Conservation (phyloP, 2,113 vertebrate genomes). For the Gila orcuttii region DNA sequence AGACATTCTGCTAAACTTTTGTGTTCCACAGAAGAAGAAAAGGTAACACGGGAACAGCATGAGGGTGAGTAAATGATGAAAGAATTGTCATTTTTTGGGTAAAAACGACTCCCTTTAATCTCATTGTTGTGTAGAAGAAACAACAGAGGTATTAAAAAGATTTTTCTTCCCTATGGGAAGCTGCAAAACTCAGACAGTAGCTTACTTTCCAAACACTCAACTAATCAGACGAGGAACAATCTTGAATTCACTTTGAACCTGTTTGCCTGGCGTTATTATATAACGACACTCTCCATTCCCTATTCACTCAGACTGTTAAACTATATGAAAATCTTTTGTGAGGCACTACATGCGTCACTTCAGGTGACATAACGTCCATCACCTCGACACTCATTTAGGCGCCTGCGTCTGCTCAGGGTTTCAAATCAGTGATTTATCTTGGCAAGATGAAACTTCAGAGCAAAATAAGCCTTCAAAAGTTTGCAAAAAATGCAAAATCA, state of each 20-base stretch:
- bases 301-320: slow-evolving; percentile 27
- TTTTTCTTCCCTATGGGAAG: background rate
- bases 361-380: slow-evolving; percentile 27
- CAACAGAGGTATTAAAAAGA: background rate
- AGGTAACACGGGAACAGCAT: background rate
- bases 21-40: background rate
- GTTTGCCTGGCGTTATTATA: background rate
- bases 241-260: background rate
- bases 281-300: background rate
- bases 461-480: slow-evolving; percentile 28
- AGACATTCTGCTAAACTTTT: background rate
- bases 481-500: background rate
- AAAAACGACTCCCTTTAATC: background rate
- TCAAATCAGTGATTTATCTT: slow-evolving; percentile 1
- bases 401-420: background rate
- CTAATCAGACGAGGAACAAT: slow-evolving; percentile 1
- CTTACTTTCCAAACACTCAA: background rate
- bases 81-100: background rate
- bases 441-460: background rate
- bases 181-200: background rate
- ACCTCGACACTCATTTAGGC: slow-evolving; percentile 1
- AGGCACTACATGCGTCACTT: background rate
- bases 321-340: background rate
- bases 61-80: background rate
- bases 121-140: background rate